Conservation (phyloP, 2,113 vertebrate genomes). For the Hypomesus transpacificus region DNA sequence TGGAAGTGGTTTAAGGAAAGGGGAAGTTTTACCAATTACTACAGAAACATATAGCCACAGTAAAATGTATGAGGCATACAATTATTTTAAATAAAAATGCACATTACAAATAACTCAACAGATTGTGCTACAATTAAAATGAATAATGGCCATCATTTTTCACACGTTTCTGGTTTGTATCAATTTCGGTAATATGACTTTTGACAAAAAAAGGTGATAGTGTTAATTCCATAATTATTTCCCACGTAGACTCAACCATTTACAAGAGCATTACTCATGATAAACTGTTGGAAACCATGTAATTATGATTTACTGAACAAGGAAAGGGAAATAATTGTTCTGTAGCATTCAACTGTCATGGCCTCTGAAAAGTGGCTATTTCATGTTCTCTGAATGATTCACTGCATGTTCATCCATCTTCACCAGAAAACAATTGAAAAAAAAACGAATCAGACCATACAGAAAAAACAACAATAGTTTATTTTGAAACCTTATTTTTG, state of each 20-base stretch:
- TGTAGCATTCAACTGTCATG: background rate
- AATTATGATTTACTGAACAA: constrained; percentile 10
- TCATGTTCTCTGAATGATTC: background rate
- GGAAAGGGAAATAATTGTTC: constrained; percentile 3
- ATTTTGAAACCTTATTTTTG: constrained; percentile 97
- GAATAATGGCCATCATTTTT: background rate
- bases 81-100: too few species aligned
- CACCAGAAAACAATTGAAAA: constrained; percentile 32
- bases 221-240: constrained; percentile 14
- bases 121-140: background rate
- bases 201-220: background rate
- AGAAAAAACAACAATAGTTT: constrained; percentile 96
- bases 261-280: background rate
- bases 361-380: background rate
- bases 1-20: too few species aligned
- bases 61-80: too few species aligned
- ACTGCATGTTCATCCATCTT: background rate
- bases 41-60: too few species aligned
- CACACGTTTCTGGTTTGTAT: constrained; percentile 6
- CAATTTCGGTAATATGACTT: background rate
- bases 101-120: background rate
- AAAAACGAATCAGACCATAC: constrained; percentile 71
- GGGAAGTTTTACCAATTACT: too few species aligned
- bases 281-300: constrained; percentile 5
- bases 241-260: constrained; percentile 12